These are phyloP conservation scores for Galemys pyrenaicus DNA, from an alignment of 2,113 vertebrate genomes.

Conservation along the genomic window DNA sequence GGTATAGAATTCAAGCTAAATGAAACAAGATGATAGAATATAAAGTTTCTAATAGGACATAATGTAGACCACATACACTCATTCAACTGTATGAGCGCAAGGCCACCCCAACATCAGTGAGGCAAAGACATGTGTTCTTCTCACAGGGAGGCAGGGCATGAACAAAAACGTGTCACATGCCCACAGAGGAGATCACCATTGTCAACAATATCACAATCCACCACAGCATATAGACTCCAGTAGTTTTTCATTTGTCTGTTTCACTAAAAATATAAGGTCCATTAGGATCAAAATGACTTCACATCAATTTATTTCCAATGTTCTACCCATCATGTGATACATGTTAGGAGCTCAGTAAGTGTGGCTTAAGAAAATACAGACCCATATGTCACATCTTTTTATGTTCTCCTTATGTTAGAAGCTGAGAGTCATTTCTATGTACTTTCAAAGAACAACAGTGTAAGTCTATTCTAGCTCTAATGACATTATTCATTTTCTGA, in stretches of 20 bases:
- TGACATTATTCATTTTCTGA: background rate
- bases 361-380: background rate
- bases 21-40: background rate
- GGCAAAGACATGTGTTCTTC: background rate
- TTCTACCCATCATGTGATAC: background rate
- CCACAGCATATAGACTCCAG: background rate
- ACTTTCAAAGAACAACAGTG: background rate
- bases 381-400: background rate
- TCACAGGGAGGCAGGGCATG: background rate
- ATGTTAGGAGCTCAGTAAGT: background rate
- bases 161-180: rapidly evolving
- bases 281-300: background rate
- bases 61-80: too few species aligned
- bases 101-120: background rate
- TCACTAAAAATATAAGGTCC: background rate
- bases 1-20: background rate
- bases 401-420: background rate
- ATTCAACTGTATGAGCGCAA: background rate
- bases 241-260: background rate
- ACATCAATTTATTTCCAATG: background rate
- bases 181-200: background rate
- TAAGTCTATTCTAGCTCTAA: background rate
- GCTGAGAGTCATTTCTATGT: background rate
- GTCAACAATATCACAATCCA: background rate
- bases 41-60: background rate